Conservation (phyloP, 2,797 vertebrate genomes). For the Gallinago solitaria region DNA sequence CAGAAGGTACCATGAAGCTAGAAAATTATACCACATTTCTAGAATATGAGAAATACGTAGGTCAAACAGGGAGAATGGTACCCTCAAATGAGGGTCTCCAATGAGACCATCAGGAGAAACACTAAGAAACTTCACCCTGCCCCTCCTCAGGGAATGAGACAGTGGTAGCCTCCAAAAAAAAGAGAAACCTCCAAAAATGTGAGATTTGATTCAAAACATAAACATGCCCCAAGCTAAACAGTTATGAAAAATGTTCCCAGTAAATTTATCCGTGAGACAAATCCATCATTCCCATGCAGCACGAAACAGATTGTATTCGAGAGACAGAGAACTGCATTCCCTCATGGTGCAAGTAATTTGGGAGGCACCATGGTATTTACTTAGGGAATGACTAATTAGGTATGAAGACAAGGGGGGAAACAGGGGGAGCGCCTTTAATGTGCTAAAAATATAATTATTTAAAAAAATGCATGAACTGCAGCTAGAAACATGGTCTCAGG, state of each 20-base stretch:
- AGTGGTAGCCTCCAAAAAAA: not conserved
- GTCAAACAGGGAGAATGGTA: not conserved
- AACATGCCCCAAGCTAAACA: not conserved
- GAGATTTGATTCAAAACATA: constrained; percentile 13
- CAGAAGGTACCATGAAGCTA: not conserved
- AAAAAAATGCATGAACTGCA: constrained; percentile 16
- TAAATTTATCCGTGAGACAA: not conserved
- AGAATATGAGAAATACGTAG: not conserved
- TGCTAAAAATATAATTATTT: constrained; percentile 37
- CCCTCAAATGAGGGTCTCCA: not conserved
- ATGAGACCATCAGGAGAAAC: not conserved
- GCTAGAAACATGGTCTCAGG: not conserved
- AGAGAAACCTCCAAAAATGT: not conserved
- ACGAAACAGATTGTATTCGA: not conserved
- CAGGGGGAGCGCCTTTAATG: not conserved
- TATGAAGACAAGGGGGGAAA: not conserved
- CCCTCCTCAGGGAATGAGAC: not conserved
- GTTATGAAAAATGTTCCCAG: constrained; percentile 13
- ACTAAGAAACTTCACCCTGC: not conserved
- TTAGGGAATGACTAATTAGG: constrained; percentile 54
- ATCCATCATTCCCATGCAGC: constrained; percentile 13
- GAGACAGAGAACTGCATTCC: constrained; percentile 3
- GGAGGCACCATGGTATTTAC: constrained; percentile 14
- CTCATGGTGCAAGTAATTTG: not conserved
- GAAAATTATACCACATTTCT: not conserved